Conservation (phyloP, 2,113 vertebrate species). For the Pyxicephalus adspersus region DNA sequence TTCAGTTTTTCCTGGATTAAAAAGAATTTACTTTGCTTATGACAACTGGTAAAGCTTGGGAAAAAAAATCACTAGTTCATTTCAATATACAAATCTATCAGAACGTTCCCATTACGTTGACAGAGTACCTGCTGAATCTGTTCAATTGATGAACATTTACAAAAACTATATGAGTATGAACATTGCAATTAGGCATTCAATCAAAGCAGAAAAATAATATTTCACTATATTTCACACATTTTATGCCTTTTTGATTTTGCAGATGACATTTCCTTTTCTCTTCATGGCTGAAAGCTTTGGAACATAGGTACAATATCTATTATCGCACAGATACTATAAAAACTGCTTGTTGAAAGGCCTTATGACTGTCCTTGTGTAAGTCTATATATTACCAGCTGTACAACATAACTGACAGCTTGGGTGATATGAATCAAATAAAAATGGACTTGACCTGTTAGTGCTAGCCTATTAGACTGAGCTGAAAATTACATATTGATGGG, state of each 20-base stretch:
- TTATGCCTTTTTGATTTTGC: conserved; percentile 16
- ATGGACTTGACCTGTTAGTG: conserved; percentile 45
- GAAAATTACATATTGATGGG: conserved; percentile 58
- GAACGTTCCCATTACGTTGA: not conserved
- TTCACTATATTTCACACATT: not conserved
- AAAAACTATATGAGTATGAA: conserved; percentile 12
- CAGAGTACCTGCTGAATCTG: not conserved
- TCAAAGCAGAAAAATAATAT: conserved; percentile 24
- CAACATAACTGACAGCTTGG: conserved; percentile 54
- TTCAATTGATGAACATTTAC: conserved; percentile 11
- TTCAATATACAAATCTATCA: conserved; percentile 5
- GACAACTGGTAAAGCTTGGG: too few relatives aligned
- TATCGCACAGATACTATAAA: conserved; percentile 21
- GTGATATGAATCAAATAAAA: conserved; percentile 57
- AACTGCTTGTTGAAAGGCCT: not conserved
- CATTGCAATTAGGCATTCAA: conserved; percentile 24
- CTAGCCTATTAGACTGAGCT: conserved; percentile 39
- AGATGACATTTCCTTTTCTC: not conserved
- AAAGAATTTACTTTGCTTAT: too few relatives aligned
- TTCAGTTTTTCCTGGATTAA: too few relatives aligned
- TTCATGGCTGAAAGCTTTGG: not conserved
- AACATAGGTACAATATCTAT: conserved; percentile 49
- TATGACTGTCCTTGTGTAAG: not conserved
- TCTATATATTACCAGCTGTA: conserved; percentile 44
- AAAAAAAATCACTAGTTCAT: not conserved